Percentiles rank a stretch among this genome's conserved stretches.
Evolutionary conservation across 2,888 invertebrate genomes (phyloP).

Genomic region (Drosophila koepferae): DNA sequence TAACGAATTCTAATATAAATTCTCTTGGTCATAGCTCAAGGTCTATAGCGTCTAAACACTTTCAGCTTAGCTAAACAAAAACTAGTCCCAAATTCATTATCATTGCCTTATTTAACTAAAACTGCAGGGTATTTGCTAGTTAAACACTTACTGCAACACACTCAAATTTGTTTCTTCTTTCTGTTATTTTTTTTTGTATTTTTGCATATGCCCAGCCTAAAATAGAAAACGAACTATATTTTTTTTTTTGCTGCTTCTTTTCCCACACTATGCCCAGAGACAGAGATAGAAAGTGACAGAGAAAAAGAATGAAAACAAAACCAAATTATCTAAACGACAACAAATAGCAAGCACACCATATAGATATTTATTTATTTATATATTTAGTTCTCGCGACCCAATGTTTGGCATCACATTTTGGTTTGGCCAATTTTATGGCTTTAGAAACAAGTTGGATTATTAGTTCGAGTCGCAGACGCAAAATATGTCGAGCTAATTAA

Average conservation of each 20-base stretch:
- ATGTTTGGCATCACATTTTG: slow-evolving; percentile 32
- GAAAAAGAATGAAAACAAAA: slow-evolving; percentile 8
- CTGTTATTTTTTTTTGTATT: slow-evolving; percentile 28
- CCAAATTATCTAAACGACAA: slow-evolving; percentile 36
- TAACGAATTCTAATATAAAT: background rate
- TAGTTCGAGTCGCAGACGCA: slow-evolving; percentile 11
- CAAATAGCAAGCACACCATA: slow-evolving; percentile 43
- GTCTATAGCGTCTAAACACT: background rate
- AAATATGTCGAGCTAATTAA: slow-evolving; percentile 25
- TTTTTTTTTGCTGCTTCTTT: slow-evolving; percentile 42
- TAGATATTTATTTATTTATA: slow-evolving; percentile 58
- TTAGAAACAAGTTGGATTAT: slow-evolving; percentile 31
- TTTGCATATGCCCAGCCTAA: slow-evolving; percentile 58
- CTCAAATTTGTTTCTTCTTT: background rate
- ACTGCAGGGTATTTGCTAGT: background rate
- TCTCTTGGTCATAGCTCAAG: background rate
- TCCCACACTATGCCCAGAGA: slow-evolving; percentile 47
- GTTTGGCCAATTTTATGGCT: slow-evolving; percentile 46
- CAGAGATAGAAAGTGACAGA: background rate
- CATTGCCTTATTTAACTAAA: background rate
- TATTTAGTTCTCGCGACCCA: slow-evolving; percentile 42
- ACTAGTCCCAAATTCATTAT: background rate
- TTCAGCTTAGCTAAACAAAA: background rate
- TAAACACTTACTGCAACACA: background rate
- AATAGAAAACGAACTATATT: slow-evolving; percentile 61